phyloP scores from a whole-genome alignment of 2,797 vertebrate species.

The Hypotaenidia okinawae region DNA sequence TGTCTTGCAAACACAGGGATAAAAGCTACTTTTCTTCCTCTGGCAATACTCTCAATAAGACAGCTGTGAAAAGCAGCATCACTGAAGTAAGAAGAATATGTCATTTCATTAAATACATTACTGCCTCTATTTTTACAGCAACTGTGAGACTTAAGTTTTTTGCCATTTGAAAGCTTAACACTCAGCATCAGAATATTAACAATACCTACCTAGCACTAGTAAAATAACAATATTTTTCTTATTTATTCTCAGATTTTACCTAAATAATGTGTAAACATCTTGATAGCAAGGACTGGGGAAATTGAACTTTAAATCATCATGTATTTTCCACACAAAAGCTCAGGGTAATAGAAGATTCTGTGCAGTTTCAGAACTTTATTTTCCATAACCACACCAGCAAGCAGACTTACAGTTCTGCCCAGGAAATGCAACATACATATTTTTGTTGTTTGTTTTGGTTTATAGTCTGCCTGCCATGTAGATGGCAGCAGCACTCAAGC shows the following conservation, averaged over 20 bases:
- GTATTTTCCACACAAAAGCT: background rate
- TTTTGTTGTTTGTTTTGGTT: slow-evolving; percentile 45
- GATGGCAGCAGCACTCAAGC: slow-evolving; percentile 81
- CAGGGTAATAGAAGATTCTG: background rate
- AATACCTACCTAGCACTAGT: background rate
- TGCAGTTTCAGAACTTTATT: background rate
- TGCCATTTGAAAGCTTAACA: background rate
- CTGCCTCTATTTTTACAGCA: background rate
- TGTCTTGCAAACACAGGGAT: background rate
- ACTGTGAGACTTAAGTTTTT: background rate
- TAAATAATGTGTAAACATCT: background rate
- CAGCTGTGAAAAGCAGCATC: background rate
- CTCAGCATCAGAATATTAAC: background rate
- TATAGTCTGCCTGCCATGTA: slow-evolving; percentile 73
- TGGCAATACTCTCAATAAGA: background rate
- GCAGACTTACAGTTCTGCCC: background rate
- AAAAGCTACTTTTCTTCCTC: background rate
- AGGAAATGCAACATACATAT: background rate
- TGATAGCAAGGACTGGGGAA: background rate
- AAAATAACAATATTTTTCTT: background rate
- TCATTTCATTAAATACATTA: background rate
- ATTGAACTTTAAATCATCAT: background rate
- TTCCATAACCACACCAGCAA: background rate
- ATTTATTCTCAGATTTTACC: background rate
- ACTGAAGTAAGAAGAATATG: background rate